Conservation (phyloP, 1,140 invertebrate species). For the Daktulosphaira vitifoliae region DNA sequence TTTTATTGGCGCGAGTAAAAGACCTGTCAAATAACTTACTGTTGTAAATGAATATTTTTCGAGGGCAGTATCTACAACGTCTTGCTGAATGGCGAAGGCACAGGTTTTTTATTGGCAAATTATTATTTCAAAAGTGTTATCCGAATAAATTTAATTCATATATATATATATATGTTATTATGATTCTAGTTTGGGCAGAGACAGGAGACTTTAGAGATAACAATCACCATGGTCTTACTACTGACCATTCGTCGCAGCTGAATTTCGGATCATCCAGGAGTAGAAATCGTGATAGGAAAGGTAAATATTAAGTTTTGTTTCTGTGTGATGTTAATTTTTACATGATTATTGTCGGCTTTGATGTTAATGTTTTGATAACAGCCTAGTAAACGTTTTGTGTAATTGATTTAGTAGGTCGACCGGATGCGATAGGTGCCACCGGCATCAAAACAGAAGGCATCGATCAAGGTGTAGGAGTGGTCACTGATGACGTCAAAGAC, state of each 20-base stretch:
- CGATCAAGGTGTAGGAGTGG: conserved; percentile 34
- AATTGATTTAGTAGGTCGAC: not conserved
- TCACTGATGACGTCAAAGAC: conserved; percentile 36
- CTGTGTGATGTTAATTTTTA: not conserved
- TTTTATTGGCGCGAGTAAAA: no score
- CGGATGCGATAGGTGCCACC: conserved; percentile 24
- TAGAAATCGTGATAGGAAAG: conserved; percentile 57
- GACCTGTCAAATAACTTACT: no score
- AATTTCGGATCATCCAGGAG: conserved; percentile 52
- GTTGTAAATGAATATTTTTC: no score
- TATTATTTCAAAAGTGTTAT: no score
- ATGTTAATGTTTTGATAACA: no score
- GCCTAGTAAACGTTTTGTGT: no score
- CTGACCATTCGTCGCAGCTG: conserved; percentile 51
- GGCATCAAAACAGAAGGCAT: conserved; percentile 32
- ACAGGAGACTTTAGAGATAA: conserved; percentile 71
- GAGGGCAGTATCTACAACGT: no score
- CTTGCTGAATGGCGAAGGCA: no score
- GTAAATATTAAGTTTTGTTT: conserved; percentile 45
- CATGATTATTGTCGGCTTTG: not conserved
- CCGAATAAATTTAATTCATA: no score
- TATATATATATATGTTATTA: no score
- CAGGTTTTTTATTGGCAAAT: no score
- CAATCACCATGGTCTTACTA: conserved; percentile 58
- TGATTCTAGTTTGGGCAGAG: conserved; percentile 72